Evolutionary conservation across 2,113 vertebrate species (phyloP).

Genomic region (Cryptomyrus ogoouensis): DNA sequence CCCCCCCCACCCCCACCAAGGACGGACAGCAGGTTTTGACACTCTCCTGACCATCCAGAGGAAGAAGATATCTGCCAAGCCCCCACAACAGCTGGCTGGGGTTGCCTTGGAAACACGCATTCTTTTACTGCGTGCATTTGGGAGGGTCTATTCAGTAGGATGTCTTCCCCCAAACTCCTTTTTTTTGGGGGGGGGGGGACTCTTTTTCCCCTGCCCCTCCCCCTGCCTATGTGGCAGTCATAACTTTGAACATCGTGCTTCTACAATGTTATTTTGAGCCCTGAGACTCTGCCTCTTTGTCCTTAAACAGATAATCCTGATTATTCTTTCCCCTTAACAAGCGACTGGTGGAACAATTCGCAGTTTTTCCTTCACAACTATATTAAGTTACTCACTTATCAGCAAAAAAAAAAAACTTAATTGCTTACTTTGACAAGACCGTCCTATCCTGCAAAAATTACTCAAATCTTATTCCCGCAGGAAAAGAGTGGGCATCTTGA

Average conservation of each 20-base stretch:
- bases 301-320: not conserved
- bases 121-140: constrained; percentile 73
- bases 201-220: constrained; percentile 32
- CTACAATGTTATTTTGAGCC: constrained; percentile 2
- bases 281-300: not conserved
- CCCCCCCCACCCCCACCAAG: not conserved
- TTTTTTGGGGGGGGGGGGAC: not conserved
- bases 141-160: constrained; percentile 47
- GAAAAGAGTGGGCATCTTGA: not conserved
- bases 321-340: not conserved
- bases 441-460: not conserved
- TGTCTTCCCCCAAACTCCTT: constrained; percentile 29
- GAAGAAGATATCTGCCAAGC: constrained; percentile 40
- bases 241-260: constrained; percentile 44
- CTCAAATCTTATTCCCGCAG: not conserved
- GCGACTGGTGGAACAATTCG: not conserved
- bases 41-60: not conserved
- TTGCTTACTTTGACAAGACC: not conserved
- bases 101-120: constrained; percentile 76
- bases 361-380: not conserved
- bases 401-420: not conserved
- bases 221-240: constrained; percentile 88
- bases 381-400: not conserved
- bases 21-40: not conserved
- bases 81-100: constrained; percentile 52